phyloP scores from a whole-genome alignment of 1,140 invertebrate genomes.

The Drosophila bocki region DNA sequence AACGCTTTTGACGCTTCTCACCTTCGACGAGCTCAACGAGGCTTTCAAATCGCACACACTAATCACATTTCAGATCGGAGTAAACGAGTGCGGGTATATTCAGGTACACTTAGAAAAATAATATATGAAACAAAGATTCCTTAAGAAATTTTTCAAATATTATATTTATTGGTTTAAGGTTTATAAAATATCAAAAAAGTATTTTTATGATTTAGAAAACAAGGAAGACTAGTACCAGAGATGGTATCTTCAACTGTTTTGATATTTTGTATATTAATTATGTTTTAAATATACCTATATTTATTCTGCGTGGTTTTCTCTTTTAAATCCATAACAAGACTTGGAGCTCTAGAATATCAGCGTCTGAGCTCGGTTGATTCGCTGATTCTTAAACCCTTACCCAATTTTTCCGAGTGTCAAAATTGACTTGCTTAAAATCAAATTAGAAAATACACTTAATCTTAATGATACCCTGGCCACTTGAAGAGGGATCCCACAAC shows the following conservation, averaged over 20 bases:
- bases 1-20: constrained; percentile 66
- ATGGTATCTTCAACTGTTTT: not conserved
- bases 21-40: constrained; percentile 60
- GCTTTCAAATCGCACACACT: constrained; percentile 34
- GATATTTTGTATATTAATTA: not conserved
- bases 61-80: constrained; percentile 48
- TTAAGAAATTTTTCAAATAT: not conserved
- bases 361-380: not conserved
- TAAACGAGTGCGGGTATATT: not conserved
- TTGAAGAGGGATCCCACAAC: constrained; percentile 14
- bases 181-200: not conserved
- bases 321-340: not conserved
- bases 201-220: not conserved
- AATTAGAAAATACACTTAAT: constrained; percentile 25
- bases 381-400: not conserved
- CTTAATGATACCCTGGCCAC: constrained; percentile 39
- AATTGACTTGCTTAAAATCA: constrained; percentile 56
- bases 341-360: not conserved
- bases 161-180: too few relatives aligned
- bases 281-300: not conserved
- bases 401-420: not conserved
- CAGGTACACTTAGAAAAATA: not conserved
- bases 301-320: not conserved
- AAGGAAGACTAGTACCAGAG: not conserved
- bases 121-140: not conserved